phyloP scores from a whole-genome alignment of 2,797 vertebrate species.

The Coranthus polyacanthus region DNA sequence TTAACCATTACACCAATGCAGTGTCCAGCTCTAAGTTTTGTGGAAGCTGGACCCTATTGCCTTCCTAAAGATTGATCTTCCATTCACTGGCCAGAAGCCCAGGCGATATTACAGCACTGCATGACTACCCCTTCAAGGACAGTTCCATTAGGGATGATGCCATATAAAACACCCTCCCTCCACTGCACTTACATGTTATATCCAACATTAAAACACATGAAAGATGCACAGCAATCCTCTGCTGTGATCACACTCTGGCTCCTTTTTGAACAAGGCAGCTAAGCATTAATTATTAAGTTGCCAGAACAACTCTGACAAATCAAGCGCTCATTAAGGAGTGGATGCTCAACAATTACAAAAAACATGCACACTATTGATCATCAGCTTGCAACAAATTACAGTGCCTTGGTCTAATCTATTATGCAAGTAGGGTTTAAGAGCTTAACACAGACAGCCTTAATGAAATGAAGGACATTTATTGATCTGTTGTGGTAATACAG shows the following conservation, averaged over 20 bases:
- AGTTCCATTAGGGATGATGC: conserved; percentile 70
- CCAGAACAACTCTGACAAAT: conserved; percentile 54
- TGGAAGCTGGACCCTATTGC: conserved; percentile 57
- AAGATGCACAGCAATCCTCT: conserved; percentile 37
- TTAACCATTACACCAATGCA: conserved; percentile 29
- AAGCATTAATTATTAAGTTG: conserved; percentile 64
- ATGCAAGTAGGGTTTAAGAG: conserved; percentile 66
- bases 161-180: conserved; percentile 57
- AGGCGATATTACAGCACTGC: conserved; percentile 63
- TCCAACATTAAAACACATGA: conserved; percentile 60
- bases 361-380: conserved; percentile 78
- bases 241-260: conserved; percentile 29
- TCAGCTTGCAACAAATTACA: conserved; percentile 74
- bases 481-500: conserved; percentile 69
- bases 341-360: conserved; percentile 65
- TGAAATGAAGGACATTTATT: conserved; percentile 81
- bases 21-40: conserved; percentile 49
- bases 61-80: conserved; percentile 78
- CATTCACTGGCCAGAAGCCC: conserved; percentile 70
- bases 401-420: conserved; percentile 65
- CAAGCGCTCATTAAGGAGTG: conserved; percentile 36
- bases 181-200: conserved; percentile 43
- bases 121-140: conserved; percentile 79
- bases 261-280: conserved; percentile 37
- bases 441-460: conserved; percentile 73